Evolutionary conservation across 2,113 vertebrate genomes (phyloP).

Genomic region (Genyomyrus donnyi): DNA sequence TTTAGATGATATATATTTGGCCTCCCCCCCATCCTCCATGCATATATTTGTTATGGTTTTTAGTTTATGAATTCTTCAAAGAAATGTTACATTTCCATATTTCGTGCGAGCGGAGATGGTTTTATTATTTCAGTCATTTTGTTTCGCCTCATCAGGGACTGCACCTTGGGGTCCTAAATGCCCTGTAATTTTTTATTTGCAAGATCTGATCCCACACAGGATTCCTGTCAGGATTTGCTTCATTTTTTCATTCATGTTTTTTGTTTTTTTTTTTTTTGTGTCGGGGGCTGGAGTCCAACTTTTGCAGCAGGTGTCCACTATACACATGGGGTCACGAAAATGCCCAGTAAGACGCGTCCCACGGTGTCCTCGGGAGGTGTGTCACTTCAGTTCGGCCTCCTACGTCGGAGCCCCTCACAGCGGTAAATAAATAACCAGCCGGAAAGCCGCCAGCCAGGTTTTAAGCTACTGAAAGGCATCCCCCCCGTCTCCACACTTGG

Average conservation of each 20-base stretch:
- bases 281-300: conserved; percentile 25
- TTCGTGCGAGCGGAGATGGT: background rate
- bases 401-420: conserved; percentile 25
- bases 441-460: conserved; percentile 31
- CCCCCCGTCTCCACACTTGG: conserved; percentile 27
- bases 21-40: background rate
- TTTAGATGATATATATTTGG: background rate
- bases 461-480: conserved; percentile 27
- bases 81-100: background rate
- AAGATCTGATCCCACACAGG: background rate
- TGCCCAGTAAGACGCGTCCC: conserved; percentile 24
- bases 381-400: conserved; percentile 32
- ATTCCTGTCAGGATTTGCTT: background rate
- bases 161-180: background rate
- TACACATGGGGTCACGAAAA: conserved; percentile 41
- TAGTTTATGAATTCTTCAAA: background rate
- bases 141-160: background rate
- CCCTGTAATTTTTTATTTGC: background rate
- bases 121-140: background rate
- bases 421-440: conserved; percentile 44
- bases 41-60: background rate
- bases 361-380: conserved; percentile 29
- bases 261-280: background rate
- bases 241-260: background rate
- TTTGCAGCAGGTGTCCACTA: conserved; percentile 32